Evolutionary conservation across 2,888 invertebrate species (phyloP).

Genomic region (Cataglyphis rosenhaueri): DNA sequence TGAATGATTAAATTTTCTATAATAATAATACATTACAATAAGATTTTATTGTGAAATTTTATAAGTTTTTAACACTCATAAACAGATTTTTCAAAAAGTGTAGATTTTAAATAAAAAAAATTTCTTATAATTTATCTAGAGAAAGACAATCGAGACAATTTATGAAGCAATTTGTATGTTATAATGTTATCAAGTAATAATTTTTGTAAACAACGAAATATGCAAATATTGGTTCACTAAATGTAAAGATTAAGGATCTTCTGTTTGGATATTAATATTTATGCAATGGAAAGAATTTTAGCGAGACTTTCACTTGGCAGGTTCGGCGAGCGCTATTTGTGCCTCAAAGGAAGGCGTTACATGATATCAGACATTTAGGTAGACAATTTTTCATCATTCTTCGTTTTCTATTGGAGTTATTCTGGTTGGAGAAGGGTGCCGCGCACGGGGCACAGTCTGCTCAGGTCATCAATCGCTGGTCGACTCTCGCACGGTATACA

Average conservation of each 20-base stretch:
- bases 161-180: neutral
- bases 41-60: neutral
- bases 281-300: conserved; percentile 1
- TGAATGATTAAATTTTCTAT: neutral
- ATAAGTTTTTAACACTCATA: neutral
- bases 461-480: conserved; percentile 73
- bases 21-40: neutral
- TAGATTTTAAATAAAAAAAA: neutral
- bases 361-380: conserved; percentile 12
- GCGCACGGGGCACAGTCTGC: conserved; percentile 47
- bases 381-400: conserved; percentile 35
- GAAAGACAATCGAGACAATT: neutral
- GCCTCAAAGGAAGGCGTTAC: conserved; percentile 14
- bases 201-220: neutral
- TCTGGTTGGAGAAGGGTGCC: conserved; percentile 58
- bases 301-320: conserved; percentile 33
- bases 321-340: neutral
- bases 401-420: neutral
- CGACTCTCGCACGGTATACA: conserved; percentile 59
- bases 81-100: neutral
- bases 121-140: neutral
- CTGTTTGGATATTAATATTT: conserved; percentile 20
- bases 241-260: neutral
- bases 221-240: neutral
- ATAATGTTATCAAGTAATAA: neutral